phyloP scores from a whole-genome alignment of 2,113 vertebrate species.

The Meriones unguiculatus region DNA sequence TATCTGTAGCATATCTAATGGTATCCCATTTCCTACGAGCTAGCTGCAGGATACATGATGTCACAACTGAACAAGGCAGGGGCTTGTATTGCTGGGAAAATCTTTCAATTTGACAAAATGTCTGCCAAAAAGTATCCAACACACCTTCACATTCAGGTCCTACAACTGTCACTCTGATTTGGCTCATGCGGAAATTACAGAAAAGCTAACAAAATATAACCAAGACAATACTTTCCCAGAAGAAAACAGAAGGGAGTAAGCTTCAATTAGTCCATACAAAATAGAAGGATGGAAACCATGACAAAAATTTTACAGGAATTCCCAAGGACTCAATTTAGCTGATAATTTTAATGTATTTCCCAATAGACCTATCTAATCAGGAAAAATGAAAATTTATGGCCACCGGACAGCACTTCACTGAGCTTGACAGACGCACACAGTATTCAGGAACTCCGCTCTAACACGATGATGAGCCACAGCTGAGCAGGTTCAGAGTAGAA shows the following conservation, averaged over 20 bases:
- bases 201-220: constrained; percentile 29
- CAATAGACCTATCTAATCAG: constrained; percentile 38
- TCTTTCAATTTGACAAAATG: constrained; percentile 44
- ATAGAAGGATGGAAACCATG: background rate
- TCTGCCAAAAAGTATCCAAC: background rate
- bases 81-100: background rate
- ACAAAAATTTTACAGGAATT: constrained; percentile 5
- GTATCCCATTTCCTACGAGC: background rate
- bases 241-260: background rate
- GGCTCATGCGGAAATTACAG: background rate
- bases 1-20: background rate
- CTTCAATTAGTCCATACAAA: background rate
- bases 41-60: background rate
- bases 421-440: constrained; percentile 43
- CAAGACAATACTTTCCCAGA: constrained; percentile 8
- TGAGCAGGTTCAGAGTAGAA: background rate
- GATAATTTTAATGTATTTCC: constrained; percentile 53
- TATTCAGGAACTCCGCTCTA: background rate
- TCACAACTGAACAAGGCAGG: constrained; percentile 5
- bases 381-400: constrained; percentile 65
- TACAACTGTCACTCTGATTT: constrained; percentile 29
- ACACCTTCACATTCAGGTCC: background rate
- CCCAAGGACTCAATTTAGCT: constrained; percentile 42
- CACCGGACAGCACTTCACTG: constrained; percentile 30
- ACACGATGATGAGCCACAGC: background rate